A percentile compares a stretch with the other conserved stretches of the same genome.
These are phyloP conservation scores for Spicauda simplicius DNA, from an alignment of 2,888 invertebrate species.

Conservation along the genomic window DNA sequence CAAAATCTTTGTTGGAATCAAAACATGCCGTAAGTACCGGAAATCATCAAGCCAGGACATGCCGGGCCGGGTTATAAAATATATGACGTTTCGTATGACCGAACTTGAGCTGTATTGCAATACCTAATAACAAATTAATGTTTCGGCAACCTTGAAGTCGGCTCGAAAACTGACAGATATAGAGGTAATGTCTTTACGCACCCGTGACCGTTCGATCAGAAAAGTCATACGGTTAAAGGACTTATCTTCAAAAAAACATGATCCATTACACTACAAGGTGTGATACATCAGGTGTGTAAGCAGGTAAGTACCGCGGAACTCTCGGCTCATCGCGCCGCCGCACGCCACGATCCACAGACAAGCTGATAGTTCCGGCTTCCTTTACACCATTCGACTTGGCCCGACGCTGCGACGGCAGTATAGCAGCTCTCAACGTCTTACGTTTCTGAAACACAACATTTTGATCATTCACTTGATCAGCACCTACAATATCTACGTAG, in stretches of 20 bases:
- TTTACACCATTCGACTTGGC: constrained; percentile 92
- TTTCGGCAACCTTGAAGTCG: no score
- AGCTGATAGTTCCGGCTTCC: constrained; percentile 91
- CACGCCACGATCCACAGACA: constrained; percentile 90
- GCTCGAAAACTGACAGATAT: no score
- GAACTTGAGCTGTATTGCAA: no score
- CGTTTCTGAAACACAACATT: constrained; percentile 89
- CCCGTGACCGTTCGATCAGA: background rate
- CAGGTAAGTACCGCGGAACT: constrained; percentile 89
- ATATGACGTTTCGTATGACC: no score
- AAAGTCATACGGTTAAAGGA: background rate
- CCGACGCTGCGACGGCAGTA: constrained; percentile 90
- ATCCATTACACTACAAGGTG: constrained; percentile 88
- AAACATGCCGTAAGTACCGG: no score
- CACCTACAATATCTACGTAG: constrained; percentile 39
- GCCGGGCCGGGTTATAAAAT: no score
- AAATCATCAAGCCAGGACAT: no score
- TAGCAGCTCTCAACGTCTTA: constrained; percentile 92
- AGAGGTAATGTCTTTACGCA: no score
- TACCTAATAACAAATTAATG: no score
- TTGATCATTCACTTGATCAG: constrained; percentile 22
- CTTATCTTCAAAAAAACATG: background rate
- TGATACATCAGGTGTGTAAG: constrained; percentile 92
- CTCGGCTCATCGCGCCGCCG: constrained; percentile 88
- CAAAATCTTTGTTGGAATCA: no score